Evolutionary conservation across 2,113 vertebrate genomes (phyloP).

Genomic region (Marcusenius ussheri): DNA sequence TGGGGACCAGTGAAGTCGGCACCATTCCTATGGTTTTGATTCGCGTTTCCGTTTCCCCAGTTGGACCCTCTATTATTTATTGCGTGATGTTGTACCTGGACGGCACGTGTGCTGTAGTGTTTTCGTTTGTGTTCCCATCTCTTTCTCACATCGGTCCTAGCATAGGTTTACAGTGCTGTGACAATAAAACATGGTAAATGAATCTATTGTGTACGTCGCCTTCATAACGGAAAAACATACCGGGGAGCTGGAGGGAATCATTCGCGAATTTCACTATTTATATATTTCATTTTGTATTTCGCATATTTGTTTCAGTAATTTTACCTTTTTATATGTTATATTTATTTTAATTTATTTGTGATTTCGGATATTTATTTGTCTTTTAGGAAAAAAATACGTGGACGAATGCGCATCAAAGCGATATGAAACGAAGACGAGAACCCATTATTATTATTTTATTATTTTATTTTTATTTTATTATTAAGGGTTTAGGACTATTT

Average conservation of each 20-base stretch:
- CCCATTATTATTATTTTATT: neutral
- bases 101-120: slow-evolving; percentile 21
- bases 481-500: neutral
- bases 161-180: slow-evolving; percentile 39
- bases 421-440: neutral
- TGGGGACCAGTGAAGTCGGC: neutral
- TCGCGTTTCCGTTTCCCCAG: neutral
- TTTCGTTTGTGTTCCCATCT: slow-evolving; percentile 36
- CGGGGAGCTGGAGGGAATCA: neutral
- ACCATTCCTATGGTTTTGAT: neutral
- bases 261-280: neutral
- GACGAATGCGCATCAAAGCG: neutral
- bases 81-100: neutral
- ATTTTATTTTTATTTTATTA: neutral
- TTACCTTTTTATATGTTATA: neutral
- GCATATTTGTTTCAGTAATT: neutral
- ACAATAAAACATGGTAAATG: slow-evolving; percentile 45
- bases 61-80: neutral
- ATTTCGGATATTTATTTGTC: neutral
- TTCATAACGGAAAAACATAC: neutral
- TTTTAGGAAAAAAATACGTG: neutral
- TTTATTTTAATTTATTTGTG: neutral
- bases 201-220: neutral
- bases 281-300: neutral
- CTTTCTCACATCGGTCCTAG: slow-evolving; percentile 33